Evolutionary conservation across 2,797 vertebrate species (phyloP).

Genomic region (Silurus lanzhouensis): DNA sequence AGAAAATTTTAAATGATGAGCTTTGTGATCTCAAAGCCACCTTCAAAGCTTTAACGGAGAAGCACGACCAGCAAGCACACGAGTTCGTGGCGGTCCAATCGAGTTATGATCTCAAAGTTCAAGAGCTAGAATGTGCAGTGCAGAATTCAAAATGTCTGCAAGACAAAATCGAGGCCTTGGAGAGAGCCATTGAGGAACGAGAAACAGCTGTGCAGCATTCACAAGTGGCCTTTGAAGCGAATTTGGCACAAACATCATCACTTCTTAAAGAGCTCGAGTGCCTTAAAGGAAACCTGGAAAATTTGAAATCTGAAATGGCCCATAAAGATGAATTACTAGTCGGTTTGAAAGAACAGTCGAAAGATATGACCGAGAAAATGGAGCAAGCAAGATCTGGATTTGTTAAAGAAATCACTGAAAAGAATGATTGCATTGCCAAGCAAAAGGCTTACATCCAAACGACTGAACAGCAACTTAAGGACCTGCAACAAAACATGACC

Average conservation of each 20-base stretch:
- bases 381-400: slow-evolving; percentile 61
- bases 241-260: slow-evolving; percentile 49
- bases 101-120: slow-evolving; percentile 64
- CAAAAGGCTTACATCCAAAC: slow-evolving; percentile 15
- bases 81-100: slow-evolving; percentile 67
- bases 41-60: slow-evolving; percentile 69
- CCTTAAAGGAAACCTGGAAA: slow-evolving; percentile 56
- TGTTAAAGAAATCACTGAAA: slow-evolving; percentile 55
- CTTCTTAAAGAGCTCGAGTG: slow-evolving; percentile 63
- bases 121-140: slow-evolving; percentile 64
- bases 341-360: slow-evolving; percentile 53
- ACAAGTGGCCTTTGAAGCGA: slow-evolving; percentile 60
- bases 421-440: slow-evolving; percentile 50
- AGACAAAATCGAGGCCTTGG: slow-evolving; percentile 64
- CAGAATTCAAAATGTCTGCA: slow-evolving; percentile 56
- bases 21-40: slow-evolving; percentile 67
- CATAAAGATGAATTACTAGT: slow-evolving; percentile 63
- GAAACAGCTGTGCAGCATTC: slow-evolving; percentile 62
- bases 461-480: slow-evolving; percentile 49
- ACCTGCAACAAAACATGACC: slow-evolving; percentile 51
- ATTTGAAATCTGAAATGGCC: slow-evolving; percentile 49
- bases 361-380: slow-evolving; percentile 63
- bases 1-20: slow-evolving; percentile 68
- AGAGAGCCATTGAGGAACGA: slow-evolving; percentile 58
- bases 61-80: slow-evolving; percentile 68